Conservation (phyloP, 2,888 invertebrate species). For the Lydus trimaculatus region DNA sequence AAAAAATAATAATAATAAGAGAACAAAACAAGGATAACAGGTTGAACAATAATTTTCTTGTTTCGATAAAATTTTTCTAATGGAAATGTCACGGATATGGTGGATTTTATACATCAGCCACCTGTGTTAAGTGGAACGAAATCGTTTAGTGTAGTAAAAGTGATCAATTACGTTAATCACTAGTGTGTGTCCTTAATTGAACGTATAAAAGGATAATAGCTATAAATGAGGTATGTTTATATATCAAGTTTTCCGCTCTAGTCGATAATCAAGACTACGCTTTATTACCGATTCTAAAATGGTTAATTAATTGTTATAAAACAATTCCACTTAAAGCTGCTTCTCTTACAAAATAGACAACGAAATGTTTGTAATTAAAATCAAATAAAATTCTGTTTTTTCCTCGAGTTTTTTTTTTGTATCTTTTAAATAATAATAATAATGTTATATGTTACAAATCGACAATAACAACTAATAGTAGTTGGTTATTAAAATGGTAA, state of each 20-base stretch:
- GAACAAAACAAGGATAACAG: background rate
- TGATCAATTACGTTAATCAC: constrained; percentile 41
- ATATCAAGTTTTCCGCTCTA: constrained; percentile 8
- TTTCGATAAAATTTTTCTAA: constrained; percentile 13
- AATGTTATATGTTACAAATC: background rate
- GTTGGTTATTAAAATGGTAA: background rate
- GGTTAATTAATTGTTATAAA: constrained; percentile 11
- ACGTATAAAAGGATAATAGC: constrained; percentile 24
- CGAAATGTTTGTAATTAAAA: constrained; percentile 43
- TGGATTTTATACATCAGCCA: constrained; percentile 22
- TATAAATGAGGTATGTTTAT: constrained; percentile 8
- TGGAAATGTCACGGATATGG: constrained; percentile 22
- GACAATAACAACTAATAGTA: background rate
- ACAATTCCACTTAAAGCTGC: constrained; percentile 38
- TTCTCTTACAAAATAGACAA: constrained; percentile 38
- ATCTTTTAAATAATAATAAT: background rate
- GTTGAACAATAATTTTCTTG: constrained; percentile 1
- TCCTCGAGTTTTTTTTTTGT: background rate
- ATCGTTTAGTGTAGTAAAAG: constrained; percentile 33
- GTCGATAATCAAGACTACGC: constrained; percentile 10
- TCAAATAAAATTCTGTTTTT: constrained; percentile 11
- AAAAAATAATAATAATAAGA: background rate
- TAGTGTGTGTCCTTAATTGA: constrained; percentile 36
- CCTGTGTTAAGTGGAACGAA: constrained; percentile 18
- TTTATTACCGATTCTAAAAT: constrained; percentile 6